Evolutionary conservation across 2,113 vertebrate genomes (phyloP).

Genomic region (Ranitomeya variabilis): DNA sequence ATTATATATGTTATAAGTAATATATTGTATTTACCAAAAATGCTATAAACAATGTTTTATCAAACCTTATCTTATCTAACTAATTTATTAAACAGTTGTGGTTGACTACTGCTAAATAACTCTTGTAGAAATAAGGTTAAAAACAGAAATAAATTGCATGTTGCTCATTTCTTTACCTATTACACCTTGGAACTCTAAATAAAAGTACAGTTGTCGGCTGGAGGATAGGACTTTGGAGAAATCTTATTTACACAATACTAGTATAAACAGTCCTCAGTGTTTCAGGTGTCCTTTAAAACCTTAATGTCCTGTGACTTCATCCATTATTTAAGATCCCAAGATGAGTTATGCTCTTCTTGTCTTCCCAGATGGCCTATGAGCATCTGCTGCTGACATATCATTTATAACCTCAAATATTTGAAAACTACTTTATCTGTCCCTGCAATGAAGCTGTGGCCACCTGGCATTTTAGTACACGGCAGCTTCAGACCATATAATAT

Average conservation of each 20-base stretch:
- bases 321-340: slow-evolving; percentile 51
- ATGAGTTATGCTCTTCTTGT: slow-evolving; percentile 45
- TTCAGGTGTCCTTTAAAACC: slow-evolving; percentile 35
- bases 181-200: not conserved
- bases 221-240: not conserved
- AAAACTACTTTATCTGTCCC: slow-evolving; percentile 35
- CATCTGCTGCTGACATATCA: slow-evolving; percentile 53
- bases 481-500: not conserved
- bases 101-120: not conserved
- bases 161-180: not conserved
- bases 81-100: not conserved
- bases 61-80: no score
- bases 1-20: no score
- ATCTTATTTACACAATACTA: slow-evolving; percentile 5
- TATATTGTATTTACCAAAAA: no score
- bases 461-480: not conserved
- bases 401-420: slow-evolving; percentile 46
- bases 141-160: not conserved
- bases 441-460: not conserved
- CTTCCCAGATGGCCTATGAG: slow-evolving; percentile 50
- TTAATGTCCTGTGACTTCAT: slow-evolving; percentile 47
- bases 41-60: no score
- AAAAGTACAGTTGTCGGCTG: not conserved
- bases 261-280: not conserved
- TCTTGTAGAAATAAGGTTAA: not conserved